These are phyloP conservation scores for Drosophila siamana DNA, from an alignment of 2,888 invertebrate genomes.

Conservation along the genomic window DNA sequence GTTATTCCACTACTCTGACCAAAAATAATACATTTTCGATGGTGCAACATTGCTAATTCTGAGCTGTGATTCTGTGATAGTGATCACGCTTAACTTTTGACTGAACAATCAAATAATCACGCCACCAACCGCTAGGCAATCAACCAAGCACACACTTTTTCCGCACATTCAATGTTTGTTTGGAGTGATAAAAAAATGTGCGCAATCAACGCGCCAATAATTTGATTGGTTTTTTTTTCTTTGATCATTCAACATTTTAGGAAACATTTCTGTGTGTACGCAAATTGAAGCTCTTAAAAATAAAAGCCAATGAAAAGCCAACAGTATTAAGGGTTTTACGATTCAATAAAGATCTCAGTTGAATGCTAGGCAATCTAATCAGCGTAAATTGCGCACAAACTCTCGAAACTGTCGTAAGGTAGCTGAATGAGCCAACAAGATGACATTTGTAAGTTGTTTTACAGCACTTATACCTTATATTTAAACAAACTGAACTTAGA, in stretches of 20 bases:
- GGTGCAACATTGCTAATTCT: constrained; percentile 24
- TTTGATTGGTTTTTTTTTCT: constrained; percentile 31
- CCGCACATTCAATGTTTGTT: constrained; percentile 9
- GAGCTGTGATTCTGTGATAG: not conserved
- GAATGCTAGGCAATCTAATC: constrained; percentile 2
- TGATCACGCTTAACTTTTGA: not conserved
- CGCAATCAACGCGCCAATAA: constrained; percentile 48
- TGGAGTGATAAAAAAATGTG: constrained; percentile 21
- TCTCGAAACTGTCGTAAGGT: not conserved
- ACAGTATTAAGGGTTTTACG: not conserved
- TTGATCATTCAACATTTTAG: not conserved
- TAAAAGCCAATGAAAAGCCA: not conserved
- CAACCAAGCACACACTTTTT: constrained; percentile 25
- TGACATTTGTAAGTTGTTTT: not conserved
- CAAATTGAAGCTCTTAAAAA: not conserved
- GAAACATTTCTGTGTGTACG: not conserved
- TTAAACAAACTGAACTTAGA: no score
- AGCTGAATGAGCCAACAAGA: not conserved
- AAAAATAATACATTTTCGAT: not conserved
- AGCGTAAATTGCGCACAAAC: not conserved
- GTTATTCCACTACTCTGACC: not conserved
- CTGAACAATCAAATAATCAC: constrained; percentile 41
- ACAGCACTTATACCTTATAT: no score
- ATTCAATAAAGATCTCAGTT: not conserved
- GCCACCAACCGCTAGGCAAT: constrained; percentile 38